Evolutionary conservation across 2,888 invertebrate genomes (phyloP), one percentile per base, ranked within the genome.

Genomic region (Lomographa bimaculata): DNA sequence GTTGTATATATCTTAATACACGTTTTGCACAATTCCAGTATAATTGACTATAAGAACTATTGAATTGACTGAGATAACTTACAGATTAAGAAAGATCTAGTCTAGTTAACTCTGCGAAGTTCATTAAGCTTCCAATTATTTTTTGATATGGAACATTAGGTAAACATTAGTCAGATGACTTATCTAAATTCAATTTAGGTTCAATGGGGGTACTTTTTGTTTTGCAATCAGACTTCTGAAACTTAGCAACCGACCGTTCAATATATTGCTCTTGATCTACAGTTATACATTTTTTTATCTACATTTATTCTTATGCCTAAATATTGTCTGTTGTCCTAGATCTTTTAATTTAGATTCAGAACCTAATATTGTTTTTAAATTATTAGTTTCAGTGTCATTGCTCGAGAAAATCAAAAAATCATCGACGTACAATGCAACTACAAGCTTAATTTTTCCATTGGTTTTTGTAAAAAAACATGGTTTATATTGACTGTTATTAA

Each of bases 191-290:
- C 24, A 59, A 41, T 27, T 47, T 50, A 37, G 6, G 1, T 12
- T 60, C 59, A 24, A 60, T 57, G 3, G 57, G 60, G 11, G 59
- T 63, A 32, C n/a, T n/a, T n/a, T n/a, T n/a, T 37, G 21, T n/a
- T 20, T 50, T 50, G 48, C 57, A 54, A 25, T 52, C 17, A 5
- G 14, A 6, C 41, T 60, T 47, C 4, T 35, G 3, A 7, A 28
- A 36, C 6, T 29, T 34, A 2, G 3, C 3, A 1, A 37, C 5
- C 7, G 29, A 24, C 2, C 12, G 16, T 7, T 29, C 29, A 24
- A 37, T 19, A 40, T 34, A 46, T 21, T 34, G 20, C 9, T 37
- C 18, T 5, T 46, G 30, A 12, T 30, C 8, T 38, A 46, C 10
- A 16, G 32, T 41, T 36, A 34, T 23, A 16, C 7, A 8, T 25